Percentiles rank a stretch among this genome's conserved stretches.
These are phyloP conservation scores for Aphaenogaster floridana DNA, from an alignment of 1,140 invertebrate genomes.

Conservation along the genomic window DNA sequence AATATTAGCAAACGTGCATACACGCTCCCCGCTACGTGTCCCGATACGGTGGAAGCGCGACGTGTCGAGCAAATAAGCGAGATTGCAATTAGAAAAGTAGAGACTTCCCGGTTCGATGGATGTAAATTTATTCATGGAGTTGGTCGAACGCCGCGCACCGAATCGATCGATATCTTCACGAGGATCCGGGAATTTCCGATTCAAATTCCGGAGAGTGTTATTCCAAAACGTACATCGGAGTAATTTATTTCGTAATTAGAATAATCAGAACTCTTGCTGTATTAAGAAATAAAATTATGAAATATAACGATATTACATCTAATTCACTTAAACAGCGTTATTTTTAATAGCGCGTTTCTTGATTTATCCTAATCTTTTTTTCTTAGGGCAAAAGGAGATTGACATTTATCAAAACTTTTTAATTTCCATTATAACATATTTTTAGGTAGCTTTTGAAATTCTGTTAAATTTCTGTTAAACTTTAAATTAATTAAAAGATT, in stretches of 20 bases:
- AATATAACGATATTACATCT: not conserved
- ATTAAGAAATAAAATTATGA: no score
- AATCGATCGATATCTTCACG: slow-evolving; percentile 42
- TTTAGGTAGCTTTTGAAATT: not conserved
- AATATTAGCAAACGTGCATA: slow-evolving; percentile 48
- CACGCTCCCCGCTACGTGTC: not conserved
- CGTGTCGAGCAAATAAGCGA: slow-evolving; percentile 54
- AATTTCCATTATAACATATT: not conserved
- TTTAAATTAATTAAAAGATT: not conserved
- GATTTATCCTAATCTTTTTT: not conserved
- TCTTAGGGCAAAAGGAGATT: not conserved
- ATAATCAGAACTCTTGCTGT: not conserved
- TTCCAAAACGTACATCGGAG: slow-evolving; percentile 19
- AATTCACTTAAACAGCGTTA: not conserved
- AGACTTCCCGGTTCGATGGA: slow-evolving; percentile 61
- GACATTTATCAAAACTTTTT: not conserved
- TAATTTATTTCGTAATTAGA: slow-evolving; percentile 43
- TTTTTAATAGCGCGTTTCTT: not conserved
- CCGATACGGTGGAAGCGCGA: slow-evolving; percentile 17
- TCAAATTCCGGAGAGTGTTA: slow-evolving; percentile 26
- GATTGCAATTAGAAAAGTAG: slow-evolving; percentile 63
- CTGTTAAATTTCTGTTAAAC: not conserved
- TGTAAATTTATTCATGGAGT: slow-evolving; percentile 64
- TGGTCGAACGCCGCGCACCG: slow-evolving; percentile 24
- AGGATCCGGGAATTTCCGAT: slow-evolving; percentile 36